Base-by-base conservation (phyloP, 2,888 invertebrate species). In the Muschampia plurimacula region DNA sequence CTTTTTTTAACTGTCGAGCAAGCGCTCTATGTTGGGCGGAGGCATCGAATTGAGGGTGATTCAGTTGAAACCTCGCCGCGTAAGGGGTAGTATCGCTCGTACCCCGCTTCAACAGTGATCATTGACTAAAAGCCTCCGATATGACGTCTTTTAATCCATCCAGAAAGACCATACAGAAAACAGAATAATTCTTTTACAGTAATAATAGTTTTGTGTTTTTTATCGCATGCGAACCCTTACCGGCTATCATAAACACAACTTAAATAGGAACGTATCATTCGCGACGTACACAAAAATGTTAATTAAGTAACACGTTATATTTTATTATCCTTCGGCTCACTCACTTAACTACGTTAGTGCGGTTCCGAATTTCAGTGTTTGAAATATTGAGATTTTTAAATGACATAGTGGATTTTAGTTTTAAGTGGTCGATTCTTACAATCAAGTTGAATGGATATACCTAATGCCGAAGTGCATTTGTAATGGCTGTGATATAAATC, bases 1-100 rank as follows among this genome's bases (percentile, higher is more conserved):
- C n/a, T n/a, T n/a, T n/a, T n/a, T n/a, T n/a, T n/a, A n/a, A n/a
- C n/a, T n/a, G n/a, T n/a, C 81, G 93, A 89, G 92, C 93, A 92
- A 89, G 93, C 93, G 93, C 93, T 90, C 82, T 92, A 86, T 92
- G 91, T 90, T 92, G 93, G 93, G 93, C 94, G 94, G 93, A 89
- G 93, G 93, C 93, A 89, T 90, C 84, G 92, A 89, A 85, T 92
- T 85, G 88, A 89, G 90, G 90, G 87, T 91, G 90, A 90, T 92
- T 94, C 93, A 94, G 94, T 94, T 87, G 89, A 86, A 88, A 89
- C 87, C 89, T 87, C 87, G 87, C 90, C 90, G 93, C 86, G 90
- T 80, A 82, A 86, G 90, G 86, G 90, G 88, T 86, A 86, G 91
- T 89, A 82, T 84, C 88, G 89, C 86, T 83, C 81, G 82, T 76